Conservation (phyloP, 2,797 vertebrate genomes). For the Prionace glauca region DNA sequence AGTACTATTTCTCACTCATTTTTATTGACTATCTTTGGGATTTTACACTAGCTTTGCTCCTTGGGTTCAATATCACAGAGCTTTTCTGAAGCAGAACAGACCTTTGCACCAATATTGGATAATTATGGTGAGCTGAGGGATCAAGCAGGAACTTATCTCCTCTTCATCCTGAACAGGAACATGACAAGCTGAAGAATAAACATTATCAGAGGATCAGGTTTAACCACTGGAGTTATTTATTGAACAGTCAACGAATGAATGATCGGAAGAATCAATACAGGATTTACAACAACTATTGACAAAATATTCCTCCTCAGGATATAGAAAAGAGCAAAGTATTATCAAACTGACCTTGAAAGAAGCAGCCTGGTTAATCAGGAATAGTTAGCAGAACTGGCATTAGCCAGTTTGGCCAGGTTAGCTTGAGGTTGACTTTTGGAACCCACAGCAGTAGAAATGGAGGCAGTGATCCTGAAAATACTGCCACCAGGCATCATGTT, state of each 20-base stretch:
- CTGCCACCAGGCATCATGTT: not conserved
- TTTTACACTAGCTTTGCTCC: not conserved
- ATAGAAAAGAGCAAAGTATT: not conserved
- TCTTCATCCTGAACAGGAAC: not conserved
- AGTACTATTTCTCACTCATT: not conserved
- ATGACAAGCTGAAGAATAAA: not conserved
- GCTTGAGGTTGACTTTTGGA: not conserved
- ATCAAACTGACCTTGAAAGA: not conserved
- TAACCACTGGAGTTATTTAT: not conserved
- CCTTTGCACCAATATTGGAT: not conserved
- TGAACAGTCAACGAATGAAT: not conserved
- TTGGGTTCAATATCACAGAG: not conserved
- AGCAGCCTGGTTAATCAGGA: not conserved
- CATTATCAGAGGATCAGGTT: not conserved
- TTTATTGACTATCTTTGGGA: not conserved
- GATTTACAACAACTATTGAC: not conserved
- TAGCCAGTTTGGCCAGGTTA: not conserved
- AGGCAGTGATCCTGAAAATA: not conserved
- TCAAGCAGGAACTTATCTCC: not conserved
- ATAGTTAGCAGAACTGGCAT: not conserved
- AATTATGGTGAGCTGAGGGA: not conserved
- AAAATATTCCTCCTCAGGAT: not conserved
- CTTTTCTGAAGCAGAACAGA: not conserved
- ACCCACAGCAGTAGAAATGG: not conserved
- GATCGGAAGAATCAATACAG: not conserved